phyloP scores from a whole-genome alignment of 2,888 invertebrate genomes.

The Elegia similella region DNA sequence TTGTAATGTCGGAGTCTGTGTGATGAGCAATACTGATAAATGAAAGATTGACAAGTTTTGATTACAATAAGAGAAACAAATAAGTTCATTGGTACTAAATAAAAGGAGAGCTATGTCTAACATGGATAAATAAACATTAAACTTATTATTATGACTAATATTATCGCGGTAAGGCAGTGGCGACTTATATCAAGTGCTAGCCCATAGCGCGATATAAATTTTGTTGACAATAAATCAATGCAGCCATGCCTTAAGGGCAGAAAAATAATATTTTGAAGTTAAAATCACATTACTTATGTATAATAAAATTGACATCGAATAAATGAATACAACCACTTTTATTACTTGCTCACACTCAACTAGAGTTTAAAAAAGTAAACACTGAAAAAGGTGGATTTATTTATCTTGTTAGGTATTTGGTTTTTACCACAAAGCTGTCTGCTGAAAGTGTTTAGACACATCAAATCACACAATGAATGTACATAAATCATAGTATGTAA shows the following conservation, averaged over 20 bases:
- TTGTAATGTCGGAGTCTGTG: background rate
- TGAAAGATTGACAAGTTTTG: no score
- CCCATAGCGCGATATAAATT: no score
- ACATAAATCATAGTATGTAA: background rate
- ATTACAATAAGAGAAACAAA: no score
- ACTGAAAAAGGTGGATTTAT: no score
- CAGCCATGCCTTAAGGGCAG: background rate
- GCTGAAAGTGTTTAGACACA: background rate
- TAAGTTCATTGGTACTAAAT: no score
- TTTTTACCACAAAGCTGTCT: background rate
- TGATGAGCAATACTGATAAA: background rate
- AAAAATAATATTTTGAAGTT: background rate
- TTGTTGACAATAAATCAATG: no score
- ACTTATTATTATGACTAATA: background rate
- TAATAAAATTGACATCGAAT: background rate
- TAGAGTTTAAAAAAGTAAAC: no score
- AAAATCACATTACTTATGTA: background rate
- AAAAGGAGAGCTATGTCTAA: background rate
- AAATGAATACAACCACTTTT: background rate
- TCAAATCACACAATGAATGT: background rate
- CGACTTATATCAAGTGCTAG: no score
- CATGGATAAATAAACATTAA: background rate
- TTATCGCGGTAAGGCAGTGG: background rate
- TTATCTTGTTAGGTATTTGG: background rate
- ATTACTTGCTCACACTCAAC: no score